These are phyloP conservation scores for Trematomus bernacchii DNA, from an alignment of 2,797 vertebrate genomes.

Conservation along the genomic window DNA sequence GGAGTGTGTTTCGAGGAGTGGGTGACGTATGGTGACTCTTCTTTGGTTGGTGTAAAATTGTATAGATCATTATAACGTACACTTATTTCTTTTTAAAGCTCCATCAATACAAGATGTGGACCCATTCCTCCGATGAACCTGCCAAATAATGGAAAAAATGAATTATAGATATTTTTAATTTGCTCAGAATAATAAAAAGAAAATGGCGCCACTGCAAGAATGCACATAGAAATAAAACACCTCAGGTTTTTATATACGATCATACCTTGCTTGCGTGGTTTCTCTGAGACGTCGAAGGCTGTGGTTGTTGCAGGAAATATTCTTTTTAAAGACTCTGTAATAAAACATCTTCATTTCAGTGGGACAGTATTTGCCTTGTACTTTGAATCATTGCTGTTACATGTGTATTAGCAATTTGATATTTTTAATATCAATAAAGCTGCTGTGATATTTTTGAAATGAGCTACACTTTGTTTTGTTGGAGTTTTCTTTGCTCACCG, in stretches of 20 bases:
- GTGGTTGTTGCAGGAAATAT: slow-evolving; percentile 63
- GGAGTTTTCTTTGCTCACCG: slow-evolving; percentile 64
- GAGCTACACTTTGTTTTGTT: not conserved
- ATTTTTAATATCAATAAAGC: slow-evolving; percentile 77
- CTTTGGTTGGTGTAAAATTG: slow-evolving; percentile 78
- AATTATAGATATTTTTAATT: slow-evolving; percentile 53
- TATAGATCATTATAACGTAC: slow-evolving; percentile 65
- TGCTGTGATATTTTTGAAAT: slow-evolving; percentile 69
- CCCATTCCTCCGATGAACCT: slow-evolving; percentile 82
- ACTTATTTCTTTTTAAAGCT: slow-evolving; percentile 42
- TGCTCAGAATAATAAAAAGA: slow-evolving; percentile 30
- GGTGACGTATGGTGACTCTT: slow-evolving; percentile 57
- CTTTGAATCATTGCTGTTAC: slow-evolving; percentile 52
- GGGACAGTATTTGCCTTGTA: slow-evolving; percentile 45
- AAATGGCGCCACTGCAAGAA: slow-evolving; percentile 56
- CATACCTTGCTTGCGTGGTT: slow-evolving; percentile 76
- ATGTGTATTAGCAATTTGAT: slow-evolving; percentile 61
- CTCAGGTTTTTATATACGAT: slow-evolving; percentile 80
- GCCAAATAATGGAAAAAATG: slow-evolving; percentile 60
- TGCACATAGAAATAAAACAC: slow-evolving; percentile 70
- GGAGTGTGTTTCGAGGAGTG: slow-evolving; percentile 58
- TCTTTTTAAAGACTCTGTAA: slow-evolving; percentile 72
- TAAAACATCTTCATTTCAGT: slow-evolving; percentile 43
- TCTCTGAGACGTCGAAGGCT: slow-evolving; percentile 50
- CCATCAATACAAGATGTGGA: slow-evolving; percentile 77